These are phyloP conservation scores for Carduelis carduelis DNA, from an alignment of 2,797 vertebrate species.

Conservation along the genomic window DNA sequence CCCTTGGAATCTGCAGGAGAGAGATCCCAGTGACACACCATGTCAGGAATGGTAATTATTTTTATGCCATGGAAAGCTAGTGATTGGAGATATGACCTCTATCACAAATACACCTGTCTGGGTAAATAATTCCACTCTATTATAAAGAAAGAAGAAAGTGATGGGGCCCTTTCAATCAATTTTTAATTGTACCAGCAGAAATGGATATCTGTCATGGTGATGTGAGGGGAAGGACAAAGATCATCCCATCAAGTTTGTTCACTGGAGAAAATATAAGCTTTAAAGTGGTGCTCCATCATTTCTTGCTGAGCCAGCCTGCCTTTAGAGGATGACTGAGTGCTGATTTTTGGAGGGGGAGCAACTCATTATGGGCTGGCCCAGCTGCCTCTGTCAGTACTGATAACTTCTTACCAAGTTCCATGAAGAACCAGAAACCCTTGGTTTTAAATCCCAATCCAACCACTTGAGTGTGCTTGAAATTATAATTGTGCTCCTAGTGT, in stretches of 20 bases:
- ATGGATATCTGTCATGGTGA: background rate
- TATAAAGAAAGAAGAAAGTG: background rate
- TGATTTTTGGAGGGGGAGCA: background rate
- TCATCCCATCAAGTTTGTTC: background rate
- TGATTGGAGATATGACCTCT: background rate
- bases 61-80: background rate
- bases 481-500: background rate
- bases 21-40: background rate
- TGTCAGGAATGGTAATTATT: conserved; percentile 1
- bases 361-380: background rate
- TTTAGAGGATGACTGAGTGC: background rate
- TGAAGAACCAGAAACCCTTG: background rate
- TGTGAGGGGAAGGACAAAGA: conserved; percentile 25
- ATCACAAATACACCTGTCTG: conserved; percentile 14
- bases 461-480: background rate
- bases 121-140: conserved; percentile 26
- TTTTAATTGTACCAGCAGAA: conserved; percentile 35
- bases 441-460: background rate
- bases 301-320: background rate
- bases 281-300: background rate
- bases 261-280: background rate
- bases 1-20: background rate
- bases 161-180: conserved; percentile 1
- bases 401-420: background rate
- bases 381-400: background rate